These are phyloP conservation scores for Ligdia adustata DNA, from an alignment of 2,888 invertebrate species.

Conservation along the genomic window DNA sequence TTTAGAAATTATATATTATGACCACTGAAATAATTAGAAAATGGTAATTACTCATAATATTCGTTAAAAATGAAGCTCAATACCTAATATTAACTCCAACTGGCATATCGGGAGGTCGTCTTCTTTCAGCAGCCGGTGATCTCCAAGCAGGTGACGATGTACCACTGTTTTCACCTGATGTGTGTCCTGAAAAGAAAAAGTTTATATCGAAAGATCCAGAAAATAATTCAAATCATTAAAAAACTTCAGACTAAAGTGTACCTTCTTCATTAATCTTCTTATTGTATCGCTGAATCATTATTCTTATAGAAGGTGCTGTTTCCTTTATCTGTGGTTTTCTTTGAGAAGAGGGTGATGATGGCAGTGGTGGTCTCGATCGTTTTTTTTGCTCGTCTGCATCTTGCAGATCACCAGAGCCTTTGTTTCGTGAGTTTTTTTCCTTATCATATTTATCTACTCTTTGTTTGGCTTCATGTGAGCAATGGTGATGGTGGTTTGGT, in stretches of 20 bases:
- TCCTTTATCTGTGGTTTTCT: slow-evolving; percentile 82
- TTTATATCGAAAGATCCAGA: neutral
- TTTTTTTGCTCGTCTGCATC: slow-evolving; percentile 65
- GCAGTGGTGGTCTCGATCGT: slow-evolving; percentile 81
- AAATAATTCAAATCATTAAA: neutral
- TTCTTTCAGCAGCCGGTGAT: slow-evolving; percentile 85
- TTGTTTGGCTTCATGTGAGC: slow-evolving; percentile 22
- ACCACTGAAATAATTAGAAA: no score
- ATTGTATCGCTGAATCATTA: slow-evolving; percentile 89
- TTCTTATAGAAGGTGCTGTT: slow-evolving; percentile 87
- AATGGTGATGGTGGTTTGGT: slow-evolving; percentile 48
- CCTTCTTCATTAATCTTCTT: slow-evolving; percentile 85
- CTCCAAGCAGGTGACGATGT: slow-evolving; percentile 87
- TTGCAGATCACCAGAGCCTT: slow-evolving; percentile 67
- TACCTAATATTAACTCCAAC: slow-evolving; percentile 78
- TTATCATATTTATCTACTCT: slow-evolving; percentile 46
- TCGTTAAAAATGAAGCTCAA: no score
- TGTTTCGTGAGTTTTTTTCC: slow-evolving; percentile 52
- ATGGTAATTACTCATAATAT: no score
- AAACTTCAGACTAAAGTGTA: slow-evolving; percentile 19
- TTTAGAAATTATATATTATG: no score
- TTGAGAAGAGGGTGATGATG: slow-evolving; percentile 85
- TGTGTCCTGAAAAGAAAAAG: slow-evolving; percentile 54
- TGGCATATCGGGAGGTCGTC: slow-evolving; percentile 81
- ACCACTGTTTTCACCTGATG: slow-evolving; percentile 83